These are phyloP conservation scores for Heliangelus exortis DNA, from an alignment of 2,797 vertebrate genomes.

Conservation along the genomic window DNA sequence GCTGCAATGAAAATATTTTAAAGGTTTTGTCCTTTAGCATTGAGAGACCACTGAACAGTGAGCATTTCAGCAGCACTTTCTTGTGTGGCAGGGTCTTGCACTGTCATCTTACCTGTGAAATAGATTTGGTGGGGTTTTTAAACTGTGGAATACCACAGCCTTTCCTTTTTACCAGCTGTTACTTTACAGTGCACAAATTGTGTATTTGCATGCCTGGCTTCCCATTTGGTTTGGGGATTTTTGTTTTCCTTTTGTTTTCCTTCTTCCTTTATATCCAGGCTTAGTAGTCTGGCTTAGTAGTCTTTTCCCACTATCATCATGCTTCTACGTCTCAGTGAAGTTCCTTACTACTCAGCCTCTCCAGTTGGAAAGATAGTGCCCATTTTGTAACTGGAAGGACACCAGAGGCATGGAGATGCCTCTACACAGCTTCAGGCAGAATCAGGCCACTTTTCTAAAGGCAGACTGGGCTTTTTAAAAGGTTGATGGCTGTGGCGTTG, in stretches of 20 bases:
- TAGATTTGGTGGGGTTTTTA: not conserved
- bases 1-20: not conserved
- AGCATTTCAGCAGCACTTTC: rapidly evolving
- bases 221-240: not conserved
- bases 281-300: not conserved
- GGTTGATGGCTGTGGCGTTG: not conserved
- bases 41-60: not conserved
- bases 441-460: not conserved
- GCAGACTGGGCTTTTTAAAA: not conserved
- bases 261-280: not conserved
- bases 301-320: not conserved
- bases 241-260: not conserved
- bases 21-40: not conserved
- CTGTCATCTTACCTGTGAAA: not conserved
- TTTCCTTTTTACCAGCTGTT: not conserved
- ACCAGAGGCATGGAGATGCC: not conserved
- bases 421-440: not conserved
- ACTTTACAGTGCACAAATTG: not conserved
- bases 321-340: not conserved
- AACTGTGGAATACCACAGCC: rapidly evolving
- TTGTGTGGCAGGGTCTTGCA: not conserved
- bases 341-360: not conserved
- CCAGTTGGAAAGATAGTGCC: not conserved
- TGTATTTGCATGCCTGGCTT: not conserved
- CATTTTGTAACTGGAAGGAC: not conserved